Evolutionary conservation across 35 echinoderm and acorn worm species (phyloP).

Genomic region (Strongylocentrotus purpuratus): DNA sequence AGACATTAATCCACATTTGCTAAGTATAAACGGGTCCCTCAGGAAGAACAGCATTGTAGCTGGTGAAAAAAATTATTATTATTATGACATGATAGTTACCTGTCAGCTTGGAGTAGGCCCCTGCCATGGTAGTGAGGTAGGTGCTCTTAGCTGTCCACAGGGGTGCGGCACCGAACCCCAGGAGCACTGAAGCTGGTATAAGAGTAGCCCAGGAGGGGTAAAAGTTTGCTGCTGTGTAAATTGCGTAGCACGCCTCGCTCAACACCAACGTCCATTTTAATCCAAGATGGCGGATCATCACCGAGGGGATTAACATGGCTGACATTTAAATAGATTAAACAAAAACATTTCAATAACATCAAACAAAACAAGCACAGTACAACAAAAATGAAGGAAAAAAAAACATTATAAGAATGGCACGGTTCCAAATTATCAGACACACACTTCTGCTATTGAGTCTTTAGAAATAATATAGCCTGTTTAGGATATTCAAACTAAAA

Average conservation of each 20-base stretch:
- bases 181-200: slow-evolving; percentile 85
- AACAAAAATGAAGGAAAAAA: background rate
- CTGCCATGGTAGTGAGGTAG: slow-evolving; percentile 79
- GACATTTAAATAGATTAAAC: background rate
- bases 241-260: slow-evolving; percentile 65
- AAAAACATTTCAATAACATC: background rate
- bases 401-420: too few relatives aligned
- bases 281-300: slow-evolving; percentile 75
- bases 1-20: too few relatives aligned
- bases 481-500: too few relatives aligned
- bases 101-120: background rate
- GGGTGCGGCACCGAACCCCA: slow-evolving; percentile 87
- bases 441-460: too few relatives aligned
- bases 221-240: slow-evolving; percentile 87
- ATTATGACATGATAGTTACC: background rate
- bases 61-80: too few relatives aligned
- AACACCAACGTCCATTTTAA: slow-evolving; percentile 89
- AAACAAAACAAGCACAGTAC: background rate
- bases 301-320: slow-evolving; percentile 76
- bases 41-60: too few relatives aligned
- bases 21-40: too few relatives aligned
- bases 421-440: too few relatives aligned
- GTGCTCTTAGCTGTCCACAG: slow-evolving; percentile 93
- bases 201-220: slow-evolving; percentile 90
- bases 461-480: too few relatives aligned